Conservation (phyloP, 2,888 invertebrate genomes). For the Cerastis rubricosa region DNA sequence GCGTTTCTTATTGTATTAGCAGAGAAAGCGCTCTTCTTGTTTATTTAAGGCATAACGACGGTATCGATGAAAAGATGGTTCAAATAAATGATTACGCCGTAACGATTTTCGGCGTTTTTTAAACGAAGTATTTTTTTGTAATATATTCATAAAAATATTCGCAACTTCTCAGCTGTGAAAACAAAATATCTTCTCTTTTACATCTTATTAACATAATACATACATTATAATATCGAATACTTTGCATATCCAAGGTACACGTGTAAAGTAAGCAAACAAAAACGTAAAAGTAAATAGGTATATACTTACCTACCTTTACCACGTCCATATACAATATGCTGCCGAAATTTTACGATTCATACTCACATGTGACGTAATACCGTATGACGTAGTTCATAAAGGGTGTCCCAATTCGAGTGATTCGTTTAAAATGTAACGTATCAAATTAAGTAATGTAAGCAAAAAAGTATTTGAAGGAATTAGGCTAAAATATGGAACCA, state of each 20-base stretch:
- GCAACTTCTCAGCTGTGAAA: not conserved
- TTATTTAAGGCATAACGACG: constrained; percentile 28
- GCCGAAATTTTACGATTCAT: constrained; percentile 34
- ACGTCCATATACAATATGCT: constrained; percentile 12
- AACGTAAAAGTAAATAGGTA: constrained; percentile 13
- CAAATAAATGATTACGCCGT: constrained; percentile 1
- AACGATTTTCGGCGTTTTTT: not conserved
- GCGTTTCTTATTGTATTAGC: constrained; percentile 66
- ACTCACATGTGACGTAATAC: constrained; percentile 25
- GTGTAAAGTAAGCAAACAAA: constrained; percentile 19
- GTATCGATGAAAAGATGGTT: not conserved
- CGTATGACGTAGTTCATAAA: constrained; percentile 2
- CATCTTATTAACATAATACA: constrained; percentile 25
- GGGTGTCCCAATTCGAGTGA: not conserved
- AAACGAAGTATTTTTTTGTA: not conserved
- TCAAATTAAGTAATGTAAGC: too few species aligned
- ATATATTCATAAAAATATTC: not conserved
- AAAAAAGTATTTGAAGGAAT: too few species aligned
- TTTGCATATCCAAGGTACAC: constrained; percentile 16
- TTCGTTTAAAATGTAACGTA: not conserved
- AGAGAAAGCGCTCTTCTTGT: constrained; percentile 45
- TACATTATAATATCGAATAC: constrained; percentile 34
- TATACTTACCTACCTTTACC: constrained; percentile 2
- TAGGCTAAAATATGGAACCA: too few species aligned
- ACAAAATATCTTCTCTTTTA: constrained; percentile 20